A percentile compares a stretch with the other conserved stretches of the same genome.
These are phyloP conservation scores for Tapirus indicus DNA, from an alignment of 2,797 vertebrate genomes.

Conservation along the genomic window DNA sequence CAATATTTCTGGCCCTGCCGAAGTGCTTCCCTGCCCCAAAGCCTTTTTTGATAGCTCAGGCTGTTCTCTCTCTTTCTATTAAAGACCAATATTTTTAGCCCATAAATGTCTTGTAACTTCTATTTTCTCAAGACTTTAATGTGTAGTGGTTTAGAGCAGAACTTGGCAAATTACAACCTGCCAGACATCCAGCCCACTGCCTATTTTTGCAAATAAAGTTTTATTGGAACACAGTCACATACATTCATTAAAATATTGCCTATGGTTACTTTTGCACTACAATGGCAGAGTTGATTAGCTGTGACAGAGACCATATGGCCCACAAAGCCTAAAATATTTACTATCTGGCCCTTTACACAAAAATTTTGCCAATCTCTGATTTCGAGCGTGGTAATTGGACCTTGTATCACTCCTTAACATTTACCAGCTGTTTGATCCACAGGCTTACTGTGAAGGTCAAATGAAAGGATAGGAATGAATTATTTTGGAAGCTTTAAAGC, in stretches of 20 bases:
- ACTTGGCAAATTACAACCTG: background rate
- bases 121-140: conserved; percentile 7
- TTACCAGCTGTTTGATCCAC: background rate
- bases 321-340: conserved; percentile 56
- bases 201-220: conserved; percentile 28
- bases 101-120: conserved; percentile 1
- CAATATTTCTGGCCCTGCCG: background rate
- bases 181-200: background rate
- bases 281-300: background rate
- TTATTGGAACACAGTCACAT: background rate
- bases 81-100: background rate
- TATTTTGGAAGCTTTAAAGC: conserved; percentile 13
- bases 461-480: background rate
- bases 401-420: conserved; percentile 8
- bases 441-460: background rate
- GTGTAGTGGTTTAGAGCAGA: background rate
- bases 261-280: background rate
- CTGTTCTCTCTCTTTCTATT: background rate
- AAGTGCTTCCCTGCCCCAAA: background rate
- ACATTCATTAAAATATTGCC: background rate
- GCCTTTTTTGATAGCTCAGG: background rate
- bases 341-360: background rate
- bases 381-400: background rate
- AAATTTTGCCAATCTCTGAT: background rate
- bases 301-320: background rate